phyloP scores from a whole-genome alignment of 2,888 invertebrate species.

The Apamea anceps region DNA sequence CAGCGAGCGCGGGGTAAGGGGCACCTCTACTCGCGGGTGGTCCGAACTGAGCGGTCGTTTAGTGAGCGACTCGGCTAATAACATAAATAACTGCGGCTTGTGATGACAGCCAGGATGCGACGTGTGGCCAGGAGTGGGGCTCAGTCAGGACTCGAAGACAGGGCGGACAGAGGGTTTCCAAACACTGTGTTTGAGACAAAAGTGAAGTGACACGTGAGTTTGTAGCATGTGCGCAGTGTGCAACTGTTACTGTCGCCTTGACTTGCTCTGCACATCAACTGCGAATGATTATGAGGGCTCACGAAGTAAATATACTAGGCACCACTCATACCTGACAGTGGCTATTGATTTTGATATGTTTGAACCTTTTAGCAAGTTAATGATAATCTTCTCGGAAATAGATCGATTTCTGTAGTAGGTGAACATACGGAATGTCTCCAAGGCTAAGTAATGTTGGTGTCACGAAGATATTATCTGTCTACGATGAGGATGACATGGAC shows the following conservation, averaged over 20 bases:
- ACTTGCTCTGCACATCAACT: neutral
- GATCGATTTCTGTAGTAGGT: neutral
- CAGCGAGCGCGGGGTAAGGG: neutral
- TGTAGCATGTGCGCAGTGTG: too few species aligned
- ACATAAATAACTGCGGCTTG: slow-evolving; percentile 21
- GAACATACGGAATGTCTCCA: slow-evolving; percentile 1
- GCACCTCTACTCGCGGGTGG: slow-evolving; percentile 51
- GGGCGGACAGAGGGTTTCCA: too few species aligned
- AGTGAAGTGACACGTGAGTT: neutral
- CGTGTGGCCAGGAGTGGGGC: neutral
- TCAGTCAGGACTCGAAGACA: neutral
- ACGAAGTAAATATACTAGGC: neutral
- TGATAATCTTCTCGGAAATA: neutral
- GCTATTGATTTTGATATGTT: neutral
- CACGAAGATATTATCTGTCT: neutral
- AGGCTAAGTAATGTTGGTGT: neutral
- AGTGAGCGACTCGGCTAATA: slow-evolving; percentile 33
- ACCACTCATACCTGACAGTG: neutral
- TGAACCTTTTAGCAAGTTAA: neutral
- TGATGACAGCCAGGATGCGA: slow-evolving; percentile 25
- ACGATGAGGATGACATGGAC: neutral
- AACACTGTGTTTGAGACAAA: neutral
- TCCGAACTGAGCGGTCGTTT: slow-evolving; percentile 35
- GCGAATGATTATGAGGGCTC: neutral
- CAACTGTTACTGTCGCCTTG: too few species aligned